A percentile compares a stretch with the other conserved stretches of the same genome.
These are phyloP conservation scores for Pterocles burchelli DNA, from an alignment of 2,113 vertebrate species.

Conservation along the genomic window DNA sequence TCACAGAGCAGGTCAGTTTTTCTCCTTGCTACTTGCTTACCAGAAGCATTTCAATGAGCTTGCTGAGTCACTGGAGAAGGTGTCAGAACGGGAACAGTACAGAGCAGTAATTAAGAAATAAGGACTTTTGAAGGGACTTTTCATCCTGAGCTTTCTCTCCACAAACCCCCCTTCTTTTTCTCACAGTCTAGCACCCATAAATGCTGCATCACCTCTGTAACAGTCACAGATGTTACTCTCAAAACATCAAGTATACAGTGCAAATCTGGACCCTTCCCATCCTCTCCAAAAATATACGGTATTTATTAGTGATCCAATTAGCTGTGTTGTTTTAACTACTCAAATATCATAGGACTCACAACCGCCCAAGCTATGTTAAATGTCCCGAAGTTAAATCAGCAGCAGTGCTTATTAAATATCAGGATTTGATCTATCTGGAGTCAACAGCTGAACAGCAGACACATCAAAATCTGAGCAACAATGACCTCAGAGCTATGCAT, in stretches of 20 bases:
- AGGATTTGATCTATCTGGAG: constrained; percentile 37
- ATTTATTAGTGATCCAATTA: background rate
- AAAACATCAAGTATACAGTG: background rate
- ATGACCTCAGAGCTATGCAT: constrained; percentile 49
- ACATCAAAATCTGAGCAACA: constrained; percentile 24
- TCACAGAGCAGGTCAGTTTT: background rate
- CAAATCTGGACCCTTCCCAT: background rate
- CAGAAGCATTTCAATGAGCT: background rate
- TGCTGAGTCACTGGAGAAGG: background rate
- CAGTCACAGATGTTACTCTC: background rate
- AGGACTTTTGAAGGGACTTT: background rate
- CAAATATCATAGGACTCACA: background rate
- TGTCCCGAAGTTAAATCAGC: constrained; percentile 1
- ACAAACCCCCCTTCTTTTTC: background rate
- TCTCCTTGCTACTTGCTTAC: background rate
- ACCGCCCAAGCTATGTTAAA: background rate
- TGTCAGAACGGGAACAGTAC: background rate
- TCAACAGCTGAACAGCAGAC: constrained; percentile 49
- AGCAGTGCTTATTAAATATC: constrained; percentile 51
- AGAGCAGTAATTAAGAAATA: background rate
- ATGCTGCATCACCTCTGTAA: background rate
- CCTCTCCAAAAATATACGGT: background rate
- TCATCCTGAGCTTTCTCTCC: background rate
- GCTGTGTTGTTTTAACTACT: background rate
- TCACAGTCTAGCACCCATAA: background rate